A percentile compares a stretch with the other conserved stretches of the same genome.
Conservation (phyloP, 2,113 vertebrate genomes). For the Chinchilla lanigera region DNA sequence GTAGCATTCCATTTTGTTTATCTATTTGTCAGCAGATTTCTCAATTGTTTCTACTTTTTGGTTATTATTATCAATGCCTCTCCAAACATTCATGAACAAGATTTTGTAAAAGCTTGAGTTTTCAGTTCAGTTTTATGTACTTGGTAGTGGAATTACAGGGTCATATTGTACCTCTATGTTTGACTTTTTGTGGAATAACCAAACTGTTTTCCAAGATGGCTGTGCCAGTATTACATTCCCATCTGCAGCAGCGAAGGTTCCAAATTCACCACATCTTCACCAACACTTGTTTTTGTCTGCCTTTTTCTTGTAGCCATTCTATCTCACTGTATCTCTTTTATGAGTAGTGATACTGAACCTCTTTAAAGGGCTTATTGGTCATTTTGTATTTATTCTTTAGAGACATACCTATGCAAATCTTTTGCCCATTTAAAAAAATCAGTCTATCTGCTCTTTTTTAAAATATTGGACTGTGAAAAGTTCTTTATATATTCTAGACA, state of each 20-base stretch:
- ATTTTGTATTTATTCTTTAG: not conserved
- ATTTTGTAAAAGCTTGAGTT: constrained; percentile 33
- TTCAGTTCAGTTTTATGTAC: not conserved
- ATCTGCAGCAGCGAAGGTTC: not conserved
- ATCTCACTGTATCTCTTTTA: not conserved
- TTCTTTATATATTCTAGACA: not conserved
- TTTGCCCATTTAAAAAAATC: not conserved
- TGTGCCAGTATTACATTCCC: not conserved
- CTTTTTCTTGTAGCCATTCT: not conserved
- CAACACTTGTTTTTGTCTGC: not conserved
- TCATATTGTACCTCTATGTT: not conserved
- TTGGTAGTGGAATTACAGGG: not conserved
- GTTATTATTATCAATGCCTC: not conserved
- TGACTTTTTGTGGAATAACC: not conserved
- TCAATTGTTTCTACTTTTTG: not conserved
- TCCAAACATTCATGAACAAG: not conserved
- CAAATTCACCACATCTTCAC: too few species aligned
- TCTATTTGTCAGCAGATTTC: not conserved
- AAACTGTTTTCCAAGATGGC: not conserved
- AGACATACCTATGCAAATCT: not conserved
- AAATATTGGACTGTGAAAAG: not conserved
- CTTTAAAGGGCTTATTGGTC: not conserved
- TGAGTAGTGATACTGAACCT: not conserved
- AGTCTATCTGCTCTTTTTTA: not conserved
- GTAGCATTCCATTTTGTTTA: not conserved